Base-by-base conservation (phyloP, 2,888 invertebrate genomes). In the Mythimna albipuncta region DNA sequence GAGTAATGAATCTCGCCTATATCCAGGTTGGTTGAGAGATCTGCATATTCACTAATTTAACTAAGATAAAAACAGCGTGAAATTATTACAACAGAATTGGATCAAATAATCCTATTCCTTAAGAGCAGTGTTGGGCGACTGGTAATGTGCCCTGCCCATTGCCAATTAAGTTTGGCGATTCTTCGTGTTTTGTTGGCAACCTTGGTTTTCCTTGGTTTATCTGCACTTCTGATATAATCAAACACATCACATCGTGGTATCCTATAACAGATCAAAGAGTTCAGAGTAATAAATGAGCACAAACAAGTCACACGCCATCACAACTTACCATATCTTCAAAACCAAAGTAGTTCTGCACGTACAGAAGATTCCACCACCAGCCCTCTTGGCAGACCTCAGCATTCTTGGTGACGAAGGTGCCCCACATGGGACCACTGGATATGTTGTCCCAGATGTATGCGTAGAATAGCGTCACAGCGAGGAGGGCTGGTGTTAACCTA, bases 341-440 rank as follows among this genome's bases (percentile, higher is more conserved):
- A 1, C 97, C 97, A 82, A 97, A 97, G 83, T 97, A 97, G 87
- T 98, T 98, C 89, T 98, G 98, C 50, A 97, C 93, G 84, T 97
- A 97, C 2, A 98, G 92, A 38, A 97, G 84, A 89, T 97, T 97
- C 89, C 97, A 97, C 98, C 97, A 98, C 94, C 97, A 97, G 83
- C 97, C 96, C 67, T 96, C 93, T 82, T 97, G 97, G 88, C 98
- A 98, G 26, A 97, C 92, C 64, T 97, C 96, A 0, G 97, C 97
- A 86, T 97, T 97, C 84, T 96, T 96, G 41, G 97, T 96, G 68
- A 98, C 96, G 41, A 97, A 90, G 32, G 96, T 96, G 4, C 97
- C 97, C 98, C 98, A 98, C 89, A 97, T 96, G 0, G 98, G 98
- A 0, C 98, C 98, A 0, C 95, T 92, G 11, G 97, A 97, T 7